Conservation (phyloP, 2,113 vertebrate genomes). For the Cyanocitta stelleri region DNA sequence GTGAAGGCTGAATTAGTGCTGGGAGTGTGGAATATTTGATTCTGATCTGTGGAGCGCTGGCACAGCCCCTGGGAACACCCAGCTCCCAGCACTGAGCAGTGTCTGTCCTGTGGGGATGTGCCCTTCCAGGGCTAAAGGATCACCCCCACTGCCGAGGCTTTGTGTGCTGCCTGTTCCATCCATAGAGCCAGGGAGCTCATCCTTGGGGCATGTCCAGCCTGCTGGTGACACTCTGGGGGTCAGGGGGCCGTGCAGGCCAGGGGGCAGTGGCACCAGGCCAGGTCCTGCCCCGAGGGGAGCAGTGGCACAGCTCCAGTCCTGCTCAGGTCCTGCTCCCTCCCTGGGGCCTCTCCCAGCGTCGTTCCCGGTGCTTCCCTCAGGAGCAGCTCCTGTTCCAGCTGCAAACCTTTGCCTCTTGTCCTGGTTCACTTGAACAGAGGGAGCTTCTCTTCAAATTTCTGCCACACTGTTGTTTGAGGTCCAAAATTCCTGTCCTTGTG, state of each 20-base stretch:
- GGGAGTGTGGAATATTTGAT: conserved; percentile 48
- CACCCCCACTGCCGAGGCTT: neutral
- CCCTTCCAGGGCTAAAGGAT: conserved; percentile 10
- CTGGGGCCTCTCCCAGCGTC: neutral
- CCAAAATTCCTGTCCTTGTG: conserved; percentile 63
- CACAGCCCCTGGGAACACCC: neutral
- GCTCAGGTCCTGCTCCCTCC: neutral
- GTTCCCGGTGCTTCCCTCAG: conserved; percentile 45
- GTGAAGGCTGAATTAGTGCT: conserved; percentile 38
- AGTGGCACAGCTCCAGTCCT: neutral
- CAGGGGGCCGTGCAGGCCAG: conserved; percentile 12
- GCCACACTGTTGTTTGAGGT: conserved; percentile 69
- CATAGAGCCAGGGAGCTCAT: neutral
- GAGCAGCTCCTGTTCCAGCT: conserved; percentile 69
- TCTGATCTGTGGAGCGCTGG: neutral
- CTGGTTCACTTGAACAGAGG: conserved; percentile 76
- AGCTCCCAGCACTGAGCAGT: conserved; percentile 31
- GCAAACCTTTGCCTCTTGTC: conserved; percentile 68
- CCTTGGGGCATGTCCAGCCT: neutral
- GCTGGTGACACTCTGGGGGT: neutral
- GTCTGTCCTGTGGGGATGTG: neutral
- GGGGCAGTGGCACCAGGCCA: neutral
- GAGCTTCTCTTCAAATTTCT: conserved; percentile 69
- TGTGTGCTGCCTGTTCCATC: neutral
- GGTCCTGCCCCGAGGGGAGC: neutral